Evolutionary conservation across 2,888 invertebrate species (phyloP).

Genomic region (Malthinus flaveolus): DNA sequence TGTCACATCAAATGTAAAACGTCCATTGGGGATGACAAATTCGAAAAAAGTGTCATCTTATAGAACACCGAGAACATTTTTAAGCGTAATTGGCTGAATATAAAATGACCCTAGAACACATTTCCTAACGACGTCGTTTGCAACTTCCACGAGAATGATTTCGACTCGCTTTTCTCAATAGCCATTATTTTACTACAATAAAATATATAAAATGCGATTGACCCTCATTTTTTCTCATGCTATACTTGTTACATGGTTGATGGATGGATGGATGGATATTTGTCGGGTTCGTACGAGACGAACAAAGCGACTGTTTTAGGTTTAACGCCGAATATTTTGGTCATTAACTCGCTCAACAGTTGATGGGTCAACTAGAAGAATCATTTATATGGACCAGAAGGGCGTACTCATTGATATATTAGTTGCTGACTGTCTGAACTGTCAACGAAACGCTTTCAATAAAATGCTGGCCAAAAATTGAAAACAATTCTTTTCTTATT

Average conservation of each 20-base stretch:
- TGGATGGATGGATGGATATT: too few relatives aligned
- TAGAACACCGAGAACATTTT: conserved; percentile 37
- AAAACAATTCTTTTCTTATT: too few relatives aligned
- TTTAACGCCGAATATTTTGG: too few relatives aligned
- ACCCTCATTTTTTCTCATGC: not conserved
- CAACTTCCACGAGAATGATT: conserved; percentile 38
- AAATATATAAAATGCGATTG: conserved; percentile 15
- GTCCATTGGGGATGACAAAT: conserved; percentile 43
- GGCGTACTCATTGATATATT: too few relatives aligned
- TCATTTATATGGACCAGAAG: too few relatives aligned
- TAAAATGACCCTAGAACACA: conserved; percentile 40
- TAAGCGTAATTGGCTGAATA: conserved; percentile 42
- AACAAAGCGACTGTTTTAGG: too few relatives aligned
- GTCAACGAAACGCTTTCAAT: too few relatives aligned
- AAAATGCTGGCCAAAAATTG: too few relatives aligned
- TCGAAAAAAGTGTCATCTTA: conserved; percentile 41
- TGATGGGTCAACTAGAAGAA: too few relatives aligned
- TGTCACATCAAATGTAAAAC: conserved; percentile 40
- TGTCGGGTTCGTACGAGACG: too few relatives aligned
- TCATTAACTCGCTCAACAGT: too few relatives aligned
- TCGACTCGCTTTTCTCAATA: conserved; percentile 21
- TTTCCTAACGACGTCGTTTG: conserved; percentile 44
- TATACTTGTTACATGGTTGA: not conserved
- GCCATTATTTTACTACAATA: conserved; percentile 14
- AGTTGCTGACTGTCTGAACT: too few relatives aligned